Evolutionary conservation across 2,113 vertebrate species (phyloP).

Genomic region (Notothenia coriiceps): DNA sequence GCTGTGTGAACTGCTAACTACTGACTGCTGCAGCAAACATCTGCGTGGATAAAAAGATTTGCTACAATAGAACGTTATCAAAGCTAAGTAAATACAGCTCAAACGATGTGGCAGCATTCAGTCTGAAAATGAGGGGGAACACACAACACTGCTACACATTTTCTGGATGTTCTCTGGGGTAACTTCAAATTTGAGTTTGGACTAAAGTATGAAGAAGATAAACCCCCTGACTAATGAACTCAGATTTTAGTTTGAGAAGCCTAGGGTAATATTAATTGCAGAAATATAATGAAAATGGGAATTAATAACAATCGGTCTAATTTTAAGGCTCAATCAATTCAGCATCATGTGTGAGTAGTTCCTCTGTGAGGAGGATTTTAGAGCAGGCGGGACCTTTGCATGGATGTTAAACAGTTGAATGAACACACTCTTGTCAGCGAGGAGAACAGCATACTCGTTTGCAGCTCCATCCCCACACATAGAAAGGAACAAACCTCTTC

Average conservation of each 20-base stretch:
- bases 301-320: conserved; percentile 39
- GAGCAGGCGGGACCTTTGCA: conserved; percentile 40
- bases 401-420: conserved; percentile 50
- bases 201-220: conserved; percentile 15
- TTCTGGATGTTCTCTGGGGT: conserved; percentile 20
- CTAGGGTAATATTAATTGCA: not conserved
- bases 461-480: conserved; percentile 47
- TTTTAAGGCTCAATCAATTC: conserved; percentile 43
- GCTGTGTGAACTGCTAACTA: conserved; percentile 67
- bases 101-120: conserved; percentile 23
- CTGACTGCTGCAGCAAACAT: conserved; percentile 70
- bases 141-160: conserved; percentile 12
- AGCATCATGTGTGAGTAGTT: conserved; percentile 45
- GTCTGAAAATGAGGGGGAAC: conserved; percentile 5
- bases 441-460: conserved; percentile 26
- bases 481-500: conserved; percentile 53
- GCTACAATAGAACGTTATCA: conserved; percentile 60
- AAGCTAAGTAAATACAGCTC: conserved; percentile 51
- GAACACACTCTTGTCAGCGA: conserved; percentile 32
- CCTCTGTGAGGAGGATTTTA: conserved; percentile 35
- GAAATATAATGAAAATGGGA: conserved; percentile 10
- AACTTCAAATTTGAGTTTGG: not conserved
- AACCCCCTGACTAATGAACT: conserved; percentile 9
- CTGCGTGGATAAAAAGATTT: conserved; percentile 71
- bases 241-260: conserved; percentile 6